Evolutionary conservation across 2,888 invertebrate species (phyloP), one percentile per base, ranked within the genome.

Genomic region (Pristionchus arcanus): DNA sequence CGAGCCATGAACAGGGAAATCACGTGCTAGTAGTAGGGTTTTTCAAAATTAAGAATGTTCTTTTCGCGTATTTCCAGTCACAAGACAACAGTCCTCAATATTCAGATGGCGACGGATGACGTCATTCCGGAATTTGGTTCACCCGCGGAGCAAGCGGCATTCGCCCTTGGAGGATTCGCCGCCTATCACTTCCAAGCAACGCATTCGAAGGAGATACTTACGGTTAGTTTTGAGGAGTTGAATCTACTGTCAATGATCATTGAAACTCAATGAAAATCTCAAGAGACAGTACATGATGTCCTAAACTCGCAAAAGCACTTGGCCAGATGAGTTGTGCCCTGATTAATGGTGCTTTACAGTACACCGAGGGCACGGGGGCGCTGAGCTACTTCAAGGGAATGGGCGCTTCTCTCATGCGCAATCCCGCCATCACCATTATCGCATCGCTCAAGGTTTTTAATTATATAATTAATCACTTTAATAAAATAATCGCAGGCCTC

Each of bases 81-180:
- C n/a, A n/a, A n/a, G n/a, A n/a, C n/a, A n/a, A n/a, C n/a, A n/a
- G n/a, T n/a, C n/a, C n/a, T n/a, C n/a, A n/a, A n/a, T 13, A 11
- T 66, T 13, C n/a, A 71, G 71, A 71, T 71, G 71, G 31, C 71
- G 34, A 31, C 13, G 1, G 71, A 71, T 7, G 31, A 71, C 34
- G 34, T 71, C 71, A 71, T 71, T 71, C 71, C 71, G 28, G 71
- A 71, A 19, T 71, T 71, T 34, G 71, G 71, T 34, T 71, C 71
- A 34, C 71, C 71, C 31, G 0, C 71, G 16, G 31, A 71, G 28
- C 71, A 71, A 34, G 71, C 71, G 31, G 71, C 71, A 7, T 71
- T 71, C 31, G 71, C 71, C 2, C 71, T 71, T 9, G 71, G 31
- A 31, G 71, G 71, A 13, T 31, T 59, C 21, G 59, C 59, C 9